Evolutionary conservation across 2,888 invertebrate species (phyloP).

Genomic region (Athalia rosae): DNA sequence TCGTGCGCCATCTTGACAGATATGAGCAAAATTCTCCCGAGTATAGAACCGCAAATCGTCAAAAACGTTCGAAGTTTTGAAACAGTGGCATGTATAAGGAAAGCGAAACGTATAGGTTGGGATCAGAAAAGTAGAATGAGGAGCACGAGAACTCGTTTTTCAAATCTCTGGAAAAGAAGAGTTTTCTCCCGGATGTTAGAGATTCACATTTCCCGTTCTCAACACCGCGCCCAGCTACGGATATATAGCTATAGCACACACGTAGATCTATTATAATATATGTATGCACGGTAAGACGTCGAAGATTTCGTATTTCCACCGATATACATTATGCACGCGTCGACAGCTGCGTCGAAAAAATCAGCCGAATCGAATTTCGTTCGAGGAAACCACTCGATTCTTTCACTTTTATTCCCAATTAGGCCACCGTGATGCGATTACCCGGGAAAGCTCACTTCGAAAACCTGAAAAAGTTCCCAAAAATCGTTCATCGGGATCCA

Average conservation of each 20-base stretch:
- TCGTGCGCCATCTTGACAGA: conserved; percentile 19
- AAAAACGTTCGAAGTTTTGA: conserved; percentile 45
- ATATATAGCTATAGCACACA: background rate
- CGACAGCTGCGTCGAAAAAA: conserved; percentile 3
- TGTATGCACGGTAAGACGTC: conserved; percentile 12
- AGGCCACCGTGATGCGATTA: no score
- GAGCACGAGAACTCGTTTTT: conserved; percentile 24
- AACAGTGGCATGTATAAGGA: conserved; percentile 27
- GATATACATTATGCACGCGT: background rate
- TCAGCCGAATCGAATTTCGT: background rate
- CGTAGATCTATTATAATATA: background rate
- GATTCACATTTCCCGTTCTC: background rate
- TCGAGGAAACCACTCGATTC: background rate
- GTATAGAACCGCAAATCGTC: conserved; percentile 33
- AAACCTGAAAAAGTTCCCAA: no score
- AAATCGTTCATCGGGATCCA: no score
- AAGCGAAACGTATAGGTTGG: no score
- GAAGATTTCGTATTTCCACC: conserved; percentile 16
- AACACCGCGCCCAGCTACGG: background rate
- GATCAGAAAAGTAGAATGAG: background rate
- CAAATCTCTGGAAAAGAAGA: conserved; percentile 16
- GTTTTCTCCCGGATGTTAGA: conserved; percentile 22
- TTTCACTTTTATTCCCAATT: background rate
- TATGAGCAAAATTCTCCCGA: conserved; percentile 25
- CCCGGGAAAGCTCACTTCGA: no score